Conservation (phyloP, 1,140 invertebrate genomes). For the Cotesia glomerata region DNA sequence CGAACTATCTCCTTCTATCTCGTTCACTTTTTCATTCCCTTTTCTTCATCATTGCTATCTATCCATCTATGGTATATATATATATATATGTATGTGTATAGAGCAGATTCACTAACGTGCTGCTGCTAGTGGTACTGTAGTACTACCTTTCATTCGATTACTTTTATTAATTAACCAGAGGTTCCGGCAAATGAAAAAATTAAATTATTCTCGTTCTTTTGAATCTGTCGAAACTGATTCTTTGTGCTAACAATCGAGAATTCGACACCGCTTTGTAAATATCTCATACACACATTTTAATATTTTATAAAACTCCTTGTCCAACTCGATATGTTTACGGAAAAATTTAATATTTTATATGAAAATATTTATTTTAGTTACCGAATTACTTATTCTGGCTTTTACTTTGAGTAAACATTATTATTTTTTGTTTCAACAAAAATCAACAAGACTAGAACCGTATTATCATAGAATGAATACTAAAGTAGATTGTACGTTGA, state of each 20-base stretch:
- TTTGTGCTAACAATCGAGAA: not conserved
- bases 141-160: constrained; percentile 52
- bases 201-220: constrained; percentile 48
- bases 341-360: too few species aligned
- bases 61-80: too few species aligned
- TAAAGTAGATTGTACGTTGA: too few species aligned
- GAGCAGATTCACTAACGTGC: not conserved
- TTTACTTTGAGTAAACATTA: too few species aligned
- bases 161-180: constrained; percentile 56
- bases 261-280: not conserved
- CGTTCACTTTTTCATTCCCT: constrained; percentile 20
- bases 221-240: constrained; percentile 25
- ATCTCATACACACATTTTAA: not conserved
- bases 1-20: constrained; percentile 25
- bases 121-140: not conserved
- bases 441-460: too few species aligned
- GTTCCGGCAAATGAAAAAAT: constrained; percentile 47
- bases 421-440: too few species aligned
- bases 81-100: too few species aligned
- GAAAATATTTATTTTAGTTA: too few species aligned
- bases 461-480: too few species aligned
- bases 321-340: not conserved
- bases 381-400: too few species aligned
- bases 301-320: not conserved
- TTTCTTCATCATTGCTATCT: constrained; percentile 3